A percentile compares a stretch with the other conserved stretches of the same genome.
phyloP scores from a whole-genome alignment of 2,113 vertebrate genomes.

The Campylorhamphus procurvoides region DNA sequence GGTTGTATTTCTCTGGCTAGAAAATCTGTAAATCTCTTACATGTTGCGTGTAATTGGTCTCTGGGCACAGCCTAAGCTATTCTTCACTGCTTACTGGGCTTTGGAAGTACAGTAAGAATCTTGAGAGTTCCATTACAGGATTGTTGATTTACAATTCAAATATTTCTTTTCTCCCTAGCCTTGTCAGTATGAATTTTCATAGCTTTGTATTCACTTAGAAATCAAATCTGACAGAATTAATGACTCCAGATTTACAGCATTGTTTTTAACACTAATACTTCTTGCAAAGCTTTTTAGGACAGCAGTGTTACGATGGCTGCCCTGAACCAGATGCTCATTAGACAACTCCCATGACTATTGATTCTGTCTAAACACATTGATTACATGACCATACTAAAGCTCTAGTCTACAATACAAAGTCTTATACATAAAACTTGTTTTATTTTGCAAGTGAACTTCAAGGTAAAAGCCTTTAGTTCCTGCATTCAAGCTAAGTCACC shows the following conservation, averaged over 20 bases:
- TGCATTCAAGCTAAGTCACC: neutral
- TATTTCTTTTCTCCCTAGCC: neutral
- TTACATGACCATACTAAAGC: neutral
- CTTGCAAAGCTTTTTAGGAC: neutral
- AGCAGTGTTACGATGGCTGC: neutral
- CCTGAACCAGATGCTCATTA: neutral
- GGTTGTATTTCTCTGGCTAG: neutral
- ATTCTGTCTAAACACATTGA: neutral
- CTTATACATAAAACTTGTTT: neutral
- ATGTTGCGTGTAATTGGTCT: neutral
- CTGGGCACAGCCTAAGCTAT: neutral
- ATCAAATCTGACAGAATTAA: neutral
- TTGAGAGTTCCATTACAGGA: neutral
- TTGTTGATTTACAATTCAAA: neutral
- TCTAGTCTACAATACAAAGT: neutral
- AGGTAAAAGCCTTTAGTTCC: neutral
- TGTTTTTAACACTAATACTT: neutral
- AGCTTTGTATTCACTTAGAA: neutral
- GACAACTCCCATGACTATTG: neutral
- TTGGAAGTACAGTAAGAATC: neutral
- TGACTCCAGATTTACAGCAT: neutral
- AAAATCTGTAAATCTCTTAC: neutral
- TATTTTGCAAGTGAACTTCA: neutral
- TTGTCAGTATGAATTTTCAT: neutral
- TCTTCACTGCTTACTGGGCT: neutral